A percentile compares a stretch with the other conserved stretches of the same genome.
Evolutionary conservation across 2,113 vertebrate genomes (phyloP).

Genomic region (Calonectris borealis): DNA sequence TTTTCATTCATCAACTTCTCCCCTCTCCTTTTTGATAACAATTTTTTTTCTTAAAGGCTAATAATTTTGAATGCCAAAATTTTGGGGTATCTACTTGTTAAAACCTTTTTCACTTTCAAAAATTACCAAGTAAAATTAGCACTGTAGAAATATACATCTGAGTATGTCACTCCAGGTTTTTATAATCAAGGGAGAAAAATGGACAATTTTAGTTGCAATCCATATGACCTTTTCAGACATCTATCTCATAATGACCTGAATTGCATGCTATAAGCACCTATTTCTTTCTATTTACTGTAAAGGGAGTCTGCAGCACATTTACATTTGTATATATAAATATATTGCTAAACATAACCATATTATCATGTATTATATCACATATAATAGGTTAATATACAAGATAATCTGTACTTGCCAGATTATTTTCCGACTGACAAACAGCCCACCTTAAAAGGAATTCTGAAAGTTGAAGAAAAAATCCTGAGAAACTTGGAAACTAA

Average conservation of each 20-base stretch:
- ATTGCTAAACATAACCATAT: not conserved
- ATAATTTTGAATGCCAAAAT: not conserved
- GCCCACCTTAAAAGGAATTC: not conserved
- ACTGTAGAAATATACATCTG: not conserved
- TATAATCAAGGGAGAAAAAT: not conserved
- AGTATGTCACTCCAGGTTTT: not conserved
- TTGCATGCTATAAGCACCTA: not conserved
- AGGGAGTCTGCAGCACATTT: not conserved
- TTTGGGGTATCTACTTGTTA: not conserved
- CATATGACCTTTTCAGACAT: not conserved
- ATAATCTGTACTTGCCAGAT: not conserved
- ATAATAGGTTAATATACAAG: not conserved
- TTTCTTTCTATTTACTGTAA: not conserved
- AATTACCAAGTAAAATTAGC: not conserved
- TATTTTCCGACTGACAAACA: not conserved
- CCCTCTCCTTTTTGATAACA: not conserved
- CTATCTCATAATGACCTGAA: not conserved
- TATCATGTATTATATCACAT: not conserved
- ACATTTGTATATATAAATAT: not conserved
- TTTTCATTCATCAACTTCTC: not conserved
- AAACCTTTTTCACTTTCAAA: not conserved
- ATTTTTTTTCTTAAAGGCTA: not conserved
- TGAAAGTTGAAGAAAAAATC: not conserved
- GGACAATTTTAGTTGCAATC: not conserved
- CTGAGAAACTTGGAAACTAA: not conserved